A percentile compares a stretch with the other conserved stretches of the same genome.
phyloP scores from a whole-genome alignment of 2,888 invertebrate genomes.

The Metacarcinus magister region DNA sequence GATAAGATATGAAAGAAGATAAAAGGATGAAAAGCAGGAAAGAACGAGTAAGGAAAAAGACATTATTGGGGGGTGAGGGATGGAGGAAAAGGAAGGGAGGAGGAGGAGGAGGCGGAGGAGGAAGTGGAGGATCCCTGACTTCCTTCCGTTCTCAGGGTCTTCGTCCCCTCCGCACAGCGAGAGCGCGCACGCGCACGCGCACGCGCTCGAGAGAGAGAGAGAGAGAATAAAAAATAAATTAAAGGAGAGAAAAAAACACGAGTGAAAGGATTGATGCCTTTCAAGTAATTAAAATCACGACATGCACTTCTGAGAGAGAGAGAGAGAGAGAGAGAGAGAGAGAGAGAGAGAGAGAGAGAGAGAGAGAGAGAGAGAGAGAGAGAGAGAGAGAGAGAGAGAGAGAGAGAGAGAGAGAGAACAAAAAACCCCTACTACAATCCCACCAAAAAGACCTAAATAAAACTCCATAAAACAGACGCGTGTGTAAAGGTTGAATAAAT shows the following conservation, averaged over 20 bases:
- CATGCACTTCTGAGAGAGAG: background rate
- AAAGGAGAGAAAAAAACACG: background rate
- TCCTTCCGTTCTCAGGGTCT: conserved; percentile 5
- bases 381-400: background rate
- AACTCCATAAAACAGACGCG: conserved; percentile 36
- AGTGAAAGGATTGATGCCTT: conserved; percentile 7
- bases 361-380: background rate
- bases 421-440: background rate
- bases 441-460: conserved; percentile 4
- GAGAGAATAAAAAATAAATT: background rate
- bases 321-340: background rate
- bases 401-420: background rate
- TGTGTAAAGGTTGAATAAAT: conserved; percentile 48
- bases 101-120: background rate
- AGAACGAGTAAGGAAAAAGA: background rate
- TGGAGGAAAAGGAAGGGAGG: too few species aligned
- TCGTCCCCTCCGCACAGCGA: background rate
- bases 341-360: background rate
- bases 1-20: background rate
- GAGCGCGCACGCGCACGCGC: background rate
- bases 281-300: conserved; percentile 38
- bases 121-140: background rate
- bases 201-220: background rate
- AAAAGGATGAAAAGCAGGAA: background rate
- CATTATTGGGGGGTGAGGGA: background rate